Base-by-base conservation (phyloP, 2,113 vertebrate genomes). In the Rhipidura dahli region DNA sequence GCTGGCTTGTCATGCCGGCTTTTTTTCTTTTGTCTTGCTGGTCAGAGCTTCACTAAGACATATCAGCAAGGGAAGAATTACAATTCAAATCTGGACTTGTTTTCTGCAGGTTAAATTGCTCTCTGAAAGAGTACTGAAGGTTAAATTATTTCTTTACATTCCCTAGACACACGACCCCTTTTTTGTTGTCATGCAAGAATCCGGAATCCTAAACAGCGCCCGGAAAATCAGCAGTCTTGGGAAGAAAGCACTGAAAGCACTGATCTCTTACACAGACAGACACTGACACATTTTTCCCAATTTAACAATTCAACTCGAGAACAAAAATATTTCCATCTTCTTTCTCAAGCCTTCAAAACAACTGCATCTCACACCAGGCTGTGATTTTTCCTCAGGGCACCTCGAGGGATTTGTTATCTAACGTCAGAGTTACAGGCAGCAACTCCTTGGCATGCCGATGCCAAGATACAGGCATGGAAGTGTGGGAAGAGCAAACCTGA, bases 261-360 rank as follows among this genome's bases (percentile, higher is more conserved):
- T 61, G 45, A 59, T 70, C 42, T 47, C 33, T n/a, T 4, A 13
- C 0, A 1, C 21, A 47, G 60, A 51, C 5, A 83, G 61, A 39
- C 60, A 59, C 7, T 17, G 7, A 49, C 44, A 53, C 19, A 20
- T 85, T 87, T 81, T 71, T 73, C 61, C 71, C 69, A 22, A 31
- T 49, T 89, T 33, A 87, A 94, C 28, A 45, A 53, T 92, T 88
- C 13, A 6, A 47, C 59, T 65, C 1, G 12, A 65, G 83, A 81
- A 90, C 28, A 87, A 69, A 91, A 94, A 84, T 59, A 87, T 76
- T 95, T 69, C 50, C 63, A 57, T 57, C 45, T 91, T 73, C 56
- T 78, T 89, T 88, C 73, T 91, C 83, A 33, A 94, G 59, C 81
- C 39, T 89, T 94, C 93, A 70, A 79, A 95, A 87, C 87, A 93